Percentiles rank a stretch among this genome's conserved stretches.
Conservation (phyloP, 2,888 invertebrate species). For the Carpatolechia fugitivella region DNA sequence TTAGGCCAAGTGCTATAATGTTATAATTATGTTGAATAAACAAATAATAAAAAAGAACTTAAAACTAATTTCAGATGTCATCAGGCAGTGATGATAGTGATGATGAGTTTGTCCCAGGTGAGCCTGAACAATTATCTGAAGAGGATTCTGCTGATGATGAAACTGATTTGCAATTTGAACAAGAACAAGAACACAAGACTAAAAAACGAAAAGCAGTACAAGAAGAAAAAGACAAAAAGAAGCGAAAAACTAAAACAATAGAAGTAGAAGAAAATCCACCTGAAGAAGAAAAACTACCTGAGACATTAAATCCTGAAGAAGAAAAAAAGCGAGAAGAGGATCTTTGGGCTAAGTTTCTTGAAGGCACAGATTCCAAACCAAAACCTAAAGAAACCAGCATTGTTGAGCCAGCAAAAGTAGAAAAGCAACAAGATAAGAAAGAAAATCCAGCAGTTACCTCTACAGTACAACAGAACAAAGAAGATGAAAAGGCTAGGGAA, state of each 20-base stretch:
- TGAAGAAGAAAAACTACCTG: slow-evolving; percentile 41
- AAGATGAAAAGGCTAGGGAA: slow-evolving; percentile 76
- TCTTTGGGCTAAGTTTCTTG: slow-evolving; percentile 88
- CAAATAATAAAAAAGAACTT: not conserved
- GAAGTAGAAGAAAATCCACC: slow-evolving; percentile 26
- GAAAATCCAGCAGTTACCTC: not conserved
- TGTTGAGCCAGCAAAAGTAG: slow-evolving; percentile 22
- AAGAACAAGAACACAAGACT: slow-evolving; percentile 56
- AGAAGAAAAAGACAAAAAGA: slow-evolving; percentile 46
- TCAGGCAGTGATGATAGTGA: slow-evolving; percentile 89
- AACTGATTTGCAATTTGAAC: slow-evolving; percentile 77
- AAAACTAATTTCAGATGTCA: slow-evolving; percentile 57
- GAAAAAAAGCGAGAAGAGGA: slow-evolving; percentile 86
- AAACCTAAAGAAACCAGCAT: slow-evolving; percentile 40
- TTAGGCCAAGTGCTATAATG: too few species aligned
- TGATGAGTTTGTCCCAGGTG: slow-evolving; percentile 86
- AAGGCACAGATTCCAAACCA: slow-evolving; percentile 80
- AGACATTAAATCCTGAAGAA: slow-evolving; percentile 75
- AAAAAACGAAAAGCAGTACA: slow-evolving; percentile 53
- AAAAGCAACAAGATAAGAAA: not conserved
- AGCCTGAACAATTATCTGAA: slow-evolving; percentile 82
- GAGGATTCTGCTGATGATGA: slow-evolving; percentile 83
- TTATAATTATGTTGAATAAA: not conserved
- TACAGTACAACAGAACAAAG: slow-evolving; percentile 30
- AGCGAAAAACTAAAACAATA: slow-evolving; percentile 41